These are phyloP conservation scores for Columbina picui DNA, from an alignment of 2,113 vertebrate species.

Conservation along the genomic window DNA sequence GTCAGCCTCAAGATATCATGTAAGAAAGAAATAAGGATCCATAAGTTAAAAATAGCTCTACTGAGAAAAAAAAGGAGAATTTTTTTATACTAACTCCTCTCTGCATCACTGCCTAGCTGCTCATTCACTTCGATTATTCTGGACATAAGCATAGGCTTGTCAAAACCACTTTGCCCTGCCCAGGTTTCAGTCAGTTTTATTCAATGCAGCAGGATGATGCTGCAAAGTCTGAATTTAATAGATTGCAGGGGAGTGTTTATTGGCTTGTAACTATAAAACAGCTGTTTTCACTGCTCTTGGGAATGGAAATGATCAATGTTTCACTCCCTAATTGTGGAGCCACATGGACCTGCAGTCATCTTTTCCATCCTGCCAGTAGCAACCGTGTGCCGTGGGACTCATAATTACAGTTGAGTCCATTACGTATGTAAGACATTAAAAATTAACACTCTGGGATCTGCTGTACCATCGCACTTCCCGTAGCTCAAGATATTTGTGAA, in stretches of 20 bases:
- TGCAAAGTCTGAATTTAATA: slow-evolving; percentile 45
- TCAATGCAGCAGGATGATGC: slow-evolving; percentile 43
- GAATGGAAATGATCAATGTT: slow-evolving; percentile 11
- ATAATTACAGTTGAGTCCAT: slow-evolving; percentile 28
- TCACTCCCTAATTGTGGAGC: not conserved
- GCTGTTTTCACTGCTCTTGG: not conserved
- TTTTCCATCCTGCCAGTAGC: not conserved
- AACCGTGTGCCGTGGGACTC: not conserved
- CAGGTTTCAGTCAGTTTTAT: slow-evolving; percentile 32
- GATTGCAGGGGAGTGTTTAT: not conserved
- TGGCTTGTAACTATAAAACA: not conserved
- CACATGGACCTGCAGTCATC: not conserved
- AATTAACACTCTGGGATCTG: slow-evolving; percentile 19
- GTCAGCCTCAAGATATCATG: slow-evolving; percentile 27
- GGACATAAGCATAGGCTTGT: not conserved
- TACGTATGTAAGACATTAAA: slow-evolving; percentile 23
- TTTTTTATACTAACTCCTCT: not conserved
- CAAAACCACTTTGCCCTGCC: slow-evolving; percentile 33
- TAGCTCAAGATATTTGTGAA: not conserved
- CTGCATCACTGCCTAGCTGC: slow-evolving; percentile 12
- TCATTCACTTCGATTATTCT: not conserved
- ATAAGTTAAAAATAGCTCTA: slow-evolving; percentile 2
- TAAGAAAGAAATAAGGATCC: not conserved
- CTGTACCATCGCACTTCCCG: not conserved
- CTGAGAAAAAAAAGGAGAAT: not conserved